Base-by-base conservation (phyloP, 1,140 invertebrate genomes). In the Uloborus diversus region DNA sequence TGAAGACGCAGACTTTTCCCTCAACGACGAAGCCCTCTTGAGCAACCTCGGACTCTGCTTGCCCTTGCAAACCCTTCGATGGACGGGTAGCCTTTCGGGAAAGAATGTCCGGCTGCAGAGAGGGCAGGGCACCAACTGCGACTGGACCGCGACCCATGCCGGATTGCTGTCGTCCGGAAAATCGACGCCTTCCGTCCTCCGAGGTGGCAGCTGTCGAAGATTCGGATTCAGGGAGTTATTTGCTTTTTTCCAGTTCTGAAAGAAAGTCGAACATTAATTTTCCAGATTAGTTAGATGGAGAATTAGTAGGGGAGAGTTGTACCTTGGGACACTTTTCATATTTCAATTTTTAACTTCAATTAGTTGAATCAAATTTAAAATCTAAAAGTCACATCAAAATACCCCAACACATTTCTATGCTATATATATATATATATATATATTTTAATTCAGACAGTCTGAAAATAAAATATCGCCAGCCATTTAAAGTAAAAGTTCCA, bases 201-300 rank as follows among this genome's bases (percentile, higher is more conserved):
- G 85, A 0, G 92, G 92, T 14, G 84, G 81, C 13, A 89, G 87
- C 59, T 90, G 86, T 66, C 89, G 87, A 70, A 89, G 86, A 68
- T 89, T 87, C 53, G 86, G 85, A 3, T 92, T 91, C 71, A 93
- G 84, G 79, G 87, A 86, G 20, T 88, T 86, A 84, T 93, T 93
- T 84, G 92, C 91, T n/a, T 88, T 84, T 64, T 91, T 87, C 92
- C 92, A 93, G 86, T 91, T 92, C 88, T 92, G 81, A 35, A 85
- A 37, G 3, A 53, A 30, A 78, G 30, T 13, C 17, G 17, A 17
- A 13, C 0, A 42, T 42, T 2, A 42, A 2, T n/a, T n/a, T n/a
- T n/a, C n/a, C n/a, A n/a, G n/a, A n/a, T n/a, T n/a, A n/a, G n/a
- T n/a, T n/a, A n/a, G n/a, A n/a, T n/a, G n/a, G n/a, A n/a, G n/a